phyloP scores from a whole-genome alignment of 2,797 vertebrate genomes.

The Pachyuromys duprasi region DNA sequence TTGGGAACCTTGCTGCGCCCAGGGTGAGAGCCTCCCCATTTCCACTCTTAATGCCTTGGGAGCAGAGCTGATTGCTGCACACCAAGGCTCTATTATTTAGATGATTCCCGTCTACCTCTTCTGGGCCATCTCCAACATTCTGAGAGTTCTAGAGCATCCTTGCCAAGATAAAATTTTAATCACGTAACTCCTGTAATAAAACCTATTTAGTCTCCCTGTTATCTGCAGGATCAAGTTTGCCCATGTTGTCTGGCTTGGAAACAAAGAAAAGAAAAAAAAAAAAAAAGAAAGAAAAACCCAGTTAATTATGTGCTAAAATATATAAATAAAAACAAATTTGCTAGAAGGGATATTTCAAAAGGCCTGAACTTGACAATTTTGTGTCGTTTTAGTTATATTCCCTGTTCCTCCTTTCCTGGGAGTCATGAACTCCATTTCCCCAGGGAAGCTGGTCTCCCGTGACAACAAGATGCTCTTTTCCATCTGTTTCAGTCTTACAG shows the following conservation, averaged over 20 bases:
- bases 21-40: background rate
- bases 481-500: background rate
- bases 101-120: background rate
- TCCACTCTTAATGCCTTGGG: background rate
- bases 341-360: constrained; percentile 11
- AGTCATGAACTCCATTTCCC: background rate
- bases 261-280: background rate
- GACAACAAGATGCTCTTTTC: background rate
- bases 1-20: background rate
- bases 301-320: background rate
- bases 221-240: background rate
- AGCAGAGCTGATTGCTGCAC: background rate
- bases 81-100: background rate
- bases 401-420: background rate
- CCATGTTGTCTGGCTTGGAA: background rate
- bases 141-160: constrained; percentile 8
- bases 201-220: background rate
- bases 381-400: background rate
- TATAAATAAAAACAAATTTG: constrained; percentile 19
- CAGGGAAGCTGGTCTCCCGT: background rate
- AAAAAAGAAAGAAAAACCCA: background rate
- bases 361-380: background rate
- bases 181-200: background rate
- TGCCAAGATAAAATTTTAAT: constrained; percentile 47
- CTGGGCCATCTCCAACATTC: background rate